Conservation (phyloP, 2,113 vertebrate genomes). For the Pionites leucogaster region DNA sequence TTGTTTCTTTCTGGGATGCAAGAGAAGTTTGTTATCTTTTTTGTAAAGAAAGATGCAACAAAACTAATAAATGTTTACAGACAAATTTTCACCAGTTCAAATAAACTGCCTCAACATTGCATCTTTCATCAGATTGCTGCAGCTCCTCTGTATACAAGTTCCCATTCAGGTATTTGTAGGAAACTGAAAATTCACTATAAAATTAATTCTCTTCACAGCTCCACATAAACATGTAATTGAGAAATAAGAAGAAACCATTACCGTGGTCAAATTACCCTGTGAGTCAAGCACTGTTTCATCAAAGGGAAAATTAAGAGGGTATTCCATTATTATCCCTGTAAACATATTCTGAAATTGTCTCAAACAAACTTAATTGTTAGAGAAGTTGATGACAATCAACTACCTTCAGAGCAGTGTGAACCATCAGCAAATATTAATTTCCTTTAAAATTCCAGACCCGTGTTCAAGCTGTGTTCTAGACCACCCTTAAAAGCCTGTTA, state of each 20-base stretch:
- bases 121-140: neutral
- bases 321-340: neutral
- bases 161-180: neutral
- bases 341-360: neutral
- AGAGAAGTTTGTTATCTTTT: conserved; percentile 19
- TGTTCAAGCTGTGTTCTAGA: neutral
- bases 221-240: neutral
- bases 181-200: neutral
- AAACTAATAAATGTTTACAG: conserved; percentile 16
- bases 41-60: neutral
- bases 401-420: neutral
- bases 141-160: neutral
- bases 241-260: neutral
- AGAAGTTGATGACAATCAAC: neutral
- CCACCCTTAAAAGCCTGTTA: neutral
- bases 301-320: neutral
- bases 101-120: neutral
- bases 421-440: neutral
- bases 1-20: neutral
- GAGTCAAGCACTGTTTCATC: neutral
- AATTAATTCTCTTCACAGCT: neutral
- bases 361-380: neutral
- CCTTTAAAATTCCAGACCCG: neutral
- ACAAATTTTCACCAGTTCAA: conserved; percentile 20
- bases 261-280: neutral